These are phyloP conservation scores for Apistogramma diplotaenia DNA, from an alignment of 2,113 vertebrate species.

Conservation along the genomic window DNA sequence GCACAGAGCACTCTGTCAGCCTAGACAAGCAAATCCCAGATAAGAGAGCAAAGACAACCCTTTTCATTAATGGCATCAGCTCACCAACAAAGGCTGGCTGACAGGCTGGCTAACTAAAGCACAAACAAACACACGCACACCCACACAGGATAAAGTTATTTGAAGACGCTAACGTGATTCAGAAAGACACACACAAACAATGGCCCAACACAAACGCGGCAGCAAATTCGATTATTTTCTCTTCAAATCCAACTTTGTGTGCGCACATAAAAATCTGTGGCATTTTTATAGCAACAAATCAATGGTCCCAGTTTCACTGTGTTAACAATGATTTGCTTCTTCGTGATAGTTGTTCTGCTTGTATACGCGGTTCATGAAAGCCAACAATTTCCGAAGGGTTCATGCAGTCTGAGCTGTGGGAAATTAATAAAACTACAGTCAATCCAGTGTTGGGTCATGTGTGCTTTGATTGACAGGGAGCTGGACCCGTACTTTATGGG, in stretches of 20 bases:
- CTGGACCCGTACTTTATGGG: background rate
- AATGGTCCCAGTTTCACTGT: background rate
- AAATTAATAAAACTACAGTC: background rate
- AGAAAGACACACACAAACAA: constrained; percentile 7
- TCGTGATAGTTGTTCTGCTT: background rate
- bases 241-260: background rate
- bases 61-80: constrained; percentile 57
- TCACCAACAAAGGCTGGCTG: constrained; percentile 51
- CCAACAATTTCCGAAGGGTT: background rate
- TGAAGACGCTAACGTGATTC: constrained; percentile 30
- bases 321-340: background rate
- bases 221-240: background rate
- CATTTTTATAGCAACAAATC: background rate
- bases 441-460: background rate
- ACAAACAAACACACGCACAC: constrained; percentile 19
- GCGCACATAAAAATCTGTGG: background rate
- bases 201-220: background rate
- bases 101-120: constrained; percentile 46
- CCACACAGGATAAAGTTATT: constrained; percentile 34
- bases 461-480: background rate
- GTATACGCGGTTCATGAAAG: background rate
- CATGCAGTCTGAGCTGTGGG: background rate
- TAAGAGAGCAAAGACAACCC: constrained; percentile 55
- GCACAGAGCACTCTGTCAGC: constrained; percentile 33
- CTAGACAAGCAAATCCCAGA: constrained; percentile 64